Percentiles rank a stretch among this genome's conserved stretches.
These are phyloP conservation scores for Andrena bucephala DNA, from an alignment of 2,888 invertebrate genomes.

Conservation along the genomic window DNA sequence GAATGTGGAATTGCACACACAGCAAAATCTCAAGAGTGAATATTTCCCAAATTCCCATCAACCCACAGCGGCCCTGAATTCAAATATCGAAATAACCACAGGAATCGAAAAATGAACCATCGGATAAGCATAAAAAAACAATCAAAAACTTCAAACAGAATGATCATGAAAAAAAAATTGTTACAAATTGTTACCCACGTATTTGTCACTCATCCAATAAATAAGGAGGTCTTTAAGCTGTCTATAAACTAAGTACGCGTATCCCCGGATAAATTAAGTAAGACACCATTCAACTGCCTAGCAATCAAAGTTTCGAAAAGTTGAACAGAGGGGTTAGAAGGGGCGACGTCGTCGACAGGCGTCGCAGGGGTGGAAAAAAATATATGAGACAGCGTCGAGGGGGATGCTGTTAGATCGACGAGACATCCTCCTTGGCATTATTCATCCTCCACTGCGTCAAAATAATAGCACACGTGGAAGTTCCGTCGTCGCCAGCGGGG, in stretches of 20 bases:
- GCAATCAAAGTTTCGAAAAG: conserved; percentile 69
- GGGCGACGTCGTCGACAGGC: conserved; percentile 34
- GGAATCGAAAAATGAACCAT: too few species aligned
- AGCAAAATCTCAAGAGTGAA: too few species aligned
- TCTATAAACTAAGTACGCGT: neutral
- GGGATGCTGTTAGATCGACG: conserved; percentile 22
- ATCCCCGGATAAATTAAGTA: conserved; percentile 60
- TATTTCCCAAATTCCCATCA: too few species aligned
- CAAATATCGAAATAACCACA: too few species aligned
- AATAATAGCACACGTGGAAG: conserved; percentile 76
- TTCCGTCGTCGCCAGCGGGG: conserved; percentile 37
- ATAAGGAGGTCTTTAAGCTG: neutral
- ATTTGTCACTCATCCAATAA: neutral
- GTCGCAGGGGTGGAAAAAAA: conserved; percentile 36
- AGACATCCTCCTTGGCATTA: conserved; percentile 67
- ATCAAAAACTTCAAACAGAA: too few species aligned
- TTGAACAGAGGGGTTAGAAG: conserved; percentile 6
- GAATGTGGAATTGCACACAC: too few species aligned
- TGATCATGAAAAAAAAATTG: too few species aligned
- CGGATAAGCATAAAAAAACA: too few species aligned
- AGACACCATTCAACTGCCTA: conserved; percentile 57
- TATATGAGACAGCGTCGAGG: conserved; percentile 34
- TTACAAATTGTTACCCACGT: too few species aligned
- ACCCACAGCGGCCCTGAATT: too few species aligned
- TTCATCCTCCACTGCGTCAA: conserved; percentile 78